Conservation (phyloP, 2,797 vertebrate species). For the Molossus alvarezi region DNA sequence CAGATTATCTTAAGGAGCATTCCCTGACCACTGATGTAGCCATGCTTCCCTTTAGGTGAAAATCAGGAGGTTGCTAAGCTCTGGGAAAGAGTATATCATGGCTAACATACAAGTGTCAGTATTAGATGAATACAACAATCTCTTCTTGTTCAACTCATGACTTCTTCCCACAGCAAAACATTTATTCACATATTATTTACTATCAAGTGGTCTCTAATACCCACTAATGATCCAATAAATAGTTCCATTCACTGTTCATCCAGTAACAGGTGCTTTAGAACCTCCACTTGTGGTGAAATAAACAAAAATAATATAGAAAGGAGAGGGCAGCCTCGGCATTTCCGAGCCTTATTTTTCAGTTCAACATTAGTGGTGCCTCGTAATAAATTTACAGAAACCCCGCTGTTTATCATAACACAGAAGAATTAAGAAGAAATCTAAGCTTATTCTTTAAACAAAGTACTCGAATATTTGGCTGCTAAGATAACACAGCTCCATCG, state of each 20-base stretch:
- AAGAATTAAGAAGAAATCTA: background rate
- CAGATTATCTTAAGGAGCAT: background rate
- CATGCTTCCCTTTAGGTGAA: background rate
- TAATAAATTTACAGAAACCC: background rate
- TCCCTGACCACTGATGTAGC: background rate
- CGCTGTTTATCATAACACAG: background rate
- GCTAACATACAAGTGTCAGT: background rate
- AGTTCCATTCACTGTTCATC: background rate
- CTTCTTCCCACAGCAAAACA: background rate
- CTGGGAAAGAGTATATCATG: background rate
- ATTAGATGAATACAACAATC: background rate
- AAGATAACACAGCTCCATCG: background rate
- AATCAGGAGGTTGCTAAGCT: background rate
- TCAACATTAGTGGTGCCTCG: background rate
- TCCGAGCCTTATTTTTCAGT: background rate
- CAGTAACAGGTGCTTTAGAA: background rate
- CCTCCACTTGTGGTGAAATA: background rate
- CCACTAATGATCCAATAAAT: background rate
- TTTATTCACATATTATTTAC: background rate
- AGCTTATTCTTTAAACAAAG: background rate
- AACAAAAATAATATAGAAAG: background rate
- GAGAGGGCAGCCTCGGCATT: background rate
- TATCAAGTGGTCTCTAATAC: background rate
- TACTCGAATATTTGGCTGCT: background rate
- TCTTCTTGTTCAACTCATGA: background rate